These are phyloP conservation scores for Eristalis intricaria DNA, from an alignment of 2,888 invertebrate species.

Conservation along the genomic window DNA sequence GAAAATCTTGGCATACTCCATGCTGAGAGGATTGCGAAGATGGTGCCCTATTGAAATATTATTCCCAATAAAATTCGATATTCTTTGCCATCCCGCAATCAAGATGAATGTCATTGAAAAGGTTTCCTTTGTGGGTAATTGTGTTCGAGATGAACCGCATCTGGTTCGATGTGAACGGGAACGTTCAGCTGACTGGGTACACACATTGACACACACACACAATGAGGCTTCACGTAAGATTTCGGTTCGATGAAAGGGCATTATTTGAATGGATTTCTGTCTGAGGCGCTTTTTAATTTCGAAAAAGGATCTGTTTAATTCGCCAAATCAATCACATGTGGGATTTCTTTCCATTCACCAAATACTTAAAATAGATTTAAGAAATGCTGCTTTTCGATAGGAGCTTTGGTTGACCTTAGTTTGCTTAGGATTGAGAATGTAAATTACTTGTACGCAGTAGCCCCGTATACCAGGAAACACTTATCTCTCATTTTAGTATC, in stretches of 20 bases:
- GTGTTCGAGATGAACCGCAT: constrained; percentile 7
- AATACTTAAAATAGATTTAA: not conserved
- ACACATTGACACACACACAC: not conserved
- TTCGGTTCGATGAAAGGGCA: not conserved
- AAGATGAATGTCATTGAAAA: constrained; percentile 30
- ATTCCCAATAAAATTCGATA: constrained; percentile 6
- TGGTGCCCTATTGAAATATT: constrained; percentile 7
- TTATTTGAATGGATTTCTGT: not conserved
- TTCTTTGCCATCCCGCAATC: constrained; percentile 3
- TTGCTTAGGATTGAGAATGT: no score
- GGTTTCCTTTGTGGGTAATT: constrained; percentile 15
- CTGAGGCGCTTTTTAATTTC: not conserved
- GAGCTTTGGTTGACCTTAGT: no score
- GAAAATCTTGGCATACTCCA: constrained; percentile 2
- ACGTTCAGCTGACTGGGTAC: not conserved
- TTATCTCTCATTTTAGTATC: no score
- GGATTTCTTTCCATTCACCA: not conserved
- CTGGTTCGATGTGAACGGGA: not conserved
- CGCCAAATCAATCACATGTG: not conserved
- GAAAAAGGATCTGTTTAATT: not conserved
- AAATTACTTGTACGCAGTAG: no score
- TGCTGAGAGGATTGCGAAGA: constrained; percentile 16
- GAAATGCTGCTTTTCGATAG: not conserved
- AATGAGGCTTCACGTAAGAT: not conserved
- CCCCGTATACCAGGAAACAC: no score